phyloP scores from a whole-genome alignment of 2,797 vertebrate genomes.

The Platyrinchus mystaceus region DNA sequence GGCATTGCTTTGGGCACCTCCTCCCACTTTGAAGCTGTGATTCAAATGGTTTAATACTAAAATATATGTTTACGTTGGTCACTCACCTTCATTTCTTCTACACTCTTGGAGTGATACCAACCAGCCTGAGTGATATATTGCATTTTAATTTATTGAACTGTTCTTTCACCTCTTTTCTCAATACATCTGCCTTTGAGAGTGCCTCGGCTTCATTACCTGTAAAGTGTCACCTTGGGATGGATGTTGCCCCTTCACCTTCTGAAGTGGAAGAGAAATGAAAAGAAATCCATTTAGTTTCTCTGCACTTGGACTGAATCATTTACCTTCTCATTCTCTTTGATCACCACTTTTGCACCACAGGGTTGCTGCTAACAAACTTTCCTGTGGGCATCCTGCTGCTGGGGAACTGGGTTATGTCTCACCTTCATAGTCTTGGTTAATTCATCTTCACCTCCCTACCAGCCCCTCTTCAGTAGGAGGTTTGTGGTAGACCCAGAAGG shows the following conservation, averaged over 20 bases:
- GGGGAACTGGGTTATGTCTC: not conserved
- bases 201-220: slow-evolving; percentile 7
- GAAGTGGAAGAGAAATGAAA: slow-evolving; percentile 16
- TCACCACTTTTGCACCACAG: not conserved
- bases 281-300: slow-evolving; percentile 11
- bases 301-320: not conserved
- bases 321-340: not conserved
- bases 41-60: not conserved
- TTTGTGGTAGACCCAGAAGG: not conserved
- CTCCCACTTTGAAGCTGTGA: not conserved
- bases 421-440: not conserved
- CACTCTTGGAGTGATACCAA: not conserved
- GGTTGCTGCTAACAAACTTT: not conserved
- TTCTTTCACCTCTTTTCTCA: slow-evolving; percentile 26
- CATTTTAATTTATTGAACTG: slow-evolving; percentile 51
- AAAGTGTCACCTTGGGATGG: slow-evolving; percentile 47
- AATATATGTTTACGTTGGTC: not conserved
- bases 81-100: slow-evolving; percentile 16
- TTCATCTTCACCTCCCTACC: not conserved
- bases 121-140: slow-evolving; percentile 17
- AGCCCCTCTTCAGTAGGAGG: not conserved
- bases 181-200: not conserved
- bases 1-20: not conserved
- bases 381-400: not conserved
- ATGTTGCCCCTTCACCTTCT: slow-evolving; percentile 46